These are phyloP conservation scores for Eubasilissa splendida DNA, from an alignment of 2,888 invertebrate species.

Conservation along the genomic window DNA sequence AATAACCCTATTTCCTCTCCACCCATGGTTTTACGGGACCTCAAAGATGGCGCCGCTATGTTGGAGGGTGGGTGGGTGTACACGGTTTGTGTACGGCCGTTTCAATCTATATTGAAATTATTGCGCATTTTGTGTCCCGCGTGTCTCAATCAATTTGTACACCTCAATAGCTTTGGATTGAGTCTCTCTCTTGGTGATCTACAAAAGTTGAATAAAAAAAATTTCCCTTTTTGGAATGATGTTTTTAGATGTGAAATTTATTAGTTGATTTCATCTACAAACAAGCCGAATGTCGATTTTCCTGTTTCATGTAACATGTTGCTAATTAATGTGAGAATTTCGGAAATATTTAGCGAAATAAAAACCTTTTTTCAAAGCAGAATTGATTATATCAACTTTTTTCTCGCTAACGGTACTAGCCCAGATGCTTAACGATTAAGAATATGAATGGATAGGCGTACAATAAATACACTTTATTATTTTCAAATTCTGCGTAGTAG, in stretches of 20 bases:
- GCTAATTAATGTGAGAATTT: no score
- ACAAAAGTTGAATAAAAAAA: neutral
- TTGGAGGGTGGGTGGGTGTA: neutral
- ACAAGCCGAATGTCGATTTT: neutral
- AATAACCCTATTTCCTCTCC: conserved; percentile 39
- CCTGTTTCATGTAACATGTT: no score
- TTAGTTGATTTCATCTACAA: neutral
- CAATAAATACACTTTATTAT: no score
- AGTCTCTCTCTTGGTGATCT: neutral
- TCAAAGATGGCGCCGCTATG: neutral
- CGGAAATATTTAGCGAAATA: no score
- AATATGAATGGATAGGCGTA: no score
- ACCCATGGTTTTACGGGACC: conserved; percentile 19
- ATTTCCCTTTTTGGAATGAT: neutral
- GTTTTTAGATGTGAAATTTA: neutral
- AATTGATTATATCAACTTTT: no score
- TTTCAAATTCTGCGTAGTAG: no score
- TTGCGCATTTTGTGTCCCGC: conserved; percentile 3
- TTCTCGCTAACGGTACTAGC: no score
- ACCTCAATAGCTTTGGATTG: neutral
- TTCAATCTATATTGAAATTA: conserved; percentile 24
- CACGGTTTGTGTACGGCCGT: conserved; percentile 7
- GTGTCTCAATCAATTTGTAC: conserved; percentile 1
- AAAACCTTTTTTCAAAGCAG: no score
- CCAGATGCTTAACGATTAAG: no score